Conservation (phyloP, 2,113 vertebrate species). For the Pomatorhinus ruficollis region DNA sequence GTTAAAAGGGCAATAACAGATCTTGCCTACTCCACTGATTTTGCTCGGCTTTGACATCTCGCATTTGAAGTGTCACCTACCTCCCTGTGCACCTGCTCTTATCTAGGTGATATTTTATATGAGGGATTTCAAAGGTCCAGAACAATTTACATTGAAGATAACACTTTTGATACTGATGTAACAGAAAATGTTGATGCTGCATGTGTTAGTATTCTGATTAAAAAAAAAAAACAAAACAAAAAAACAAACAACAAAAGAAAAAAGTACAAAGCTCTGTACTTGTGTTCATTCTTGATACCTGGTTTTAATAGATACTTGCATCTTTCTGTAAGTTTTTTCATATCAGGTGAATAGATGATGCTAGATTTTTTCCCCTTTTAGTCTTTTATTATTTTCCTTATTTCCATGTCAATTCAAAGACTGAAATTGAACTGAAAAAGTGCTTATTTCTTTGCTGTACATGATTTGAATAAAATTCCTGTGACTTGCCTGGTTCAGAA, state of each 20-base stretch:
- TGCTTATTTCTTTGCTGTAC: background rate
- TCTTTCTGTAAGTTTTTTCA: background rate
- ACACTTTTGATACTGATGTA: background rate
- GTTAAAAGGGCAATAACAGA: background rate
- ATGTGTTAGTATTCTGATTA: rapidly evolving
- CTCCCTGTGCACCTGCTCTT: background rate
- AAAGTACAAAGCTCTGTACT: background rate
- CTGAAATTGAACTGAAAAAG: background rate
- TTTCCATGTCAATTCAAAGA: background rate
- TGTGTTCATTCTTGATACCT: background rate
- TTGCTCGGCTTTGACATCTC: background rate
- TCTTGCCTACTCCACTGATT: background rate
- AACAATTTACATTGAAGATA: background rate
- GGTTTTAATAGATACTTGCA: background rate
- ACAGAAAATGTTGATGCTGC: background rate
- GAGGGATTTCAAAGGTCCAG: background rate
- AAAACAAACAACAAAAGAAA: background rate
- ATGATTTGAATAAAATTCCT: background rate
- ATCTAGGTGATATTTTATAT: background rate
- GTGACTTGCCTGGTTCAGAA: background rate
- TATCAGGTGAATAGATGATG: background rate
- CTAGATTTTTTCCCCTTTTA: background rate
- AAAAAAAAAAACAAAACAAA: too few relatives aligned
- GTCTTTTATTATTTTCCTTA: background rate
- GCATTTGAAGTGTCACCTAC: background rate